Percentiles rank a stretch among this genome's conserved stretches.
phyloP scores from a whole-genome alignment of 2,113 vertebrate genomes.

The Nestor notabilis region DNA sequence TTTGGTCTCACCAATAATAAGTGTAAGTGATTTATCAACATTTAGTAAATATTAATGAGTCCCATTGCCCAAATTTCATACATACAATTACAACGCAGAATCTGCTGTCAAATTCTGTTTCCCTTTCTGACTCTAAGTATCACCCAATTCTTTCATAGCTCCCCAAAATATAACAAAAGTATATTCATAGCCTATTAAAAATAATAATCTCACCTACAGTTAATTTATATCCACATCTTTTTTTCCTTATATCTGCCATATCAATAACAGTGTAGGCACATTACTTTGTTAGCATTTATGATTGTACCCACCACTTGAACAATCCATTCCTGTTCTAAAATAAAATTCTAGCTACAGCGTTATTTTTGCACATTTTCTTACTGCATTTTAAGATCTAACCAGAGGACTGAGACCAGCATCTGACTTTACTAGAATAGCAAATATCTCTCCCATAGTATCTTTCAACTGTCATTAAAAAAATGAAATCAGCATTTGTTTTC shows the following conservation, averaged over 20 bases:
- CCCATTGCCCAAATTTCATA: neutral
- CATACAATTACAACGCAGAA: neutral
- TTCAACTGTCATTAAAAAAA: conserved; percentile 39
- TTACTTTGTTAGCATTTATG: neutral
- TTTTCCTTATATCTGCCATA: neutral
- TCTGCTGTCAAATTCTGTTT: neutral
- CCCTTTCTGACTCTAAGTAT: neutral
- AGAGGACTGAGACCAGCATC: neutral
- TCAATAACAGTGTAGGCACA: neutral
- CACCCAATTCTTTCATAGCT: neutral
- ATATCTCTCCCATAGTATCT: neutral
- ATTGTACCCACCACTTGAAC: neutral
- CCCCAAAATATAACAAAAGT: neutral
- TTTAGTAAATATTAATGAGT: neutral
- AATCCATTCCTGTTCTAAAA: neutral
- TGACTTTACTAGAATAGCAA: neutral
- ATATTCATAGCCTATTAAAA: neutral
- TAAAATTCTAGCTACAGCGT: neutral
- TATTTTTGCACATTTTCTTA: neutral
- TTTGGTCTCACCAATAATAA: neutral
- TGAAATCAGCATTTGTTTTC: conserved; percentile 56
- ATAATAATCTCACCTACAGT: neutral
- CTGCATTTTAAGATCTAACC: neutral
- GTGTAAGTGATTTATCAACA: conserved; percentile 1
- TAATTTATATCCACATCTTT: neutral